These are phyloP conservation scores for Coracias cyanogaster DNA, from an alignment of 2,797 vertebrate genomes.

Conservation along the genomic window DNA sequence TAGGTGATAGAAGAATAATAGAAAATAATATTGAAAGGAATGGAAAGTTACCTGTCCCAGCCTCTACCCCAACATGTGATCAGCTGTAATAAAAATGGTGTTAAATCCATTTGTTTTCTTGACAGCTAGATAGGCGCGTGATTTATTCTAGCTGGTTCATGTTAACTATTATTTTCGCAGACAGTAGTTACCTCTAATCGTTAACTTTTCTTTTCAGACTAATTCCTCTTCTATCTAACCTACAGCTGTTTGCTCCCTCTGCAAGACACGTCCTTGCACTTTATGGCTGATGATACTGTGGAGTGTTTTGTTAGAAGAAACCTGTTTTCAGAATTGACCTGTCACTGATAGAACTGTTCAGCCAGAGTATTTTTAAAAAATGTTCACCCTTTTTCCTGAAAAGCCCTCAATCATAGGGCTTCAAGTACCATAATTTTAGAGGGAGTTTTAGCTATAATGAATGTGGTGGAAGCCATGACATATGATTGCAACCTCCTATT, in stretches of 20 bases:
- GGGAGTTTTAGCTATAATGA: background rate
- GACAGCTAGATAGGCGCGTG: background rate
- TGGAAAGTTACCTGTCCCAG: background rate
- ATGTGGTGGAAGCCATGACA: background rate
- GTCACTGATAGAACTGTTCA: background rate
- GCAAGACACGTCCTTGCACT: background rate
- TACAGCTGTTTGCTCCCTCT: background rate
- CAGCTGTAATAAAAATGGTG: background rate
- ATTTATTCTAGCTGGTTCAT: background rate
- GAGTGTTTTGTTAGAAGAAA: background rate
- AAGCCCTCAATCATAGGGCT: background rate
- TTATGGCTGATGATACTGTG: background rate
- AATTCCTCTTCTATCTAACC: rapidly evolving
- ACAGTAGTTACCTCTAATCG: background rate
- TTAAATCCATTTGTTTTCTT: background rate
- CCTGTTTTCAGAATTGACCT: background rate
- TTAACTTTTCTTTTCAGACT: background rate
- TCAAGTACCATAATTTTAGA: background rate
- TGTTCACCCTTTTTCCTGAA: background rate
- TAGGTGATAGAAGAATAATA: background rate
- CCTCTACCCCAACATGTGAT: background rate
- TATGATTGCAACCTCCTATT: background rate
- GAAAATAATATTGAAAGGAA: background rate
- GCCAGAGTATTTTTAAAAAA: background rate
- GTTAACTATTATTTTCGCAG: background rate